phyloP scores from a whole-genome alignment of 2,888 invertebrate species.

The Lithophane ornitopus region DNA sequence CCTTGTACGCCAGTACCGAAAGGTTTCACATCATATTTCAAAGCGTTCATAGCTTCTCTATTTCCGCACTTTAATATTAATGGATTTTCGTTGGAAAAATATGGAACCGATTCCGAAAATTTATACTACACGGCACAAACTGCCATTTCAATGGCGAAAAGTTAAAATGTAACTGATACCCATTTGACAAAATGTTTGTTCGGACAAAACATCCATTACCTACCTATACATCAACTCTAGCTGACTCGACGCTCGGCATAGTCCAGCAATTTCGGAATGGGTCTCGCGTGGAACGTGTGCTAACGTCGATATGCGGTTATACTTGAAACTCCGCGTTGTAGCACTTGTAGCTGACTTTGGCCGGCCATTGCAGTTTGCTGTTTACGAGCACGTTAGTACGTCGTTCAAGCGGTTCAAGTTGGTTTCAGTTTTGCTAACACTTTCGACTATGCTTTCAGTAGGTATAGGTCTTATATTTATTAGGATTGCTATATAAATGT shows the following conservation, averaged over 20 bases:
- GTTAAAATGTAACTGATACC: conserved; percentile 45
- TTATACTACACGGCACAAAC: conserved; percentile 11
- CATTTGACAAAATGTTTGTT: conserved; percentile 47
- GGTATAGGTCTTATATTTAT: not conserved
- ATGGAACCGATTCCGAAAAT: conserved; percentile 12
- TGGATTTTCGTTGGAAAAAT: conserved; percentile 43
- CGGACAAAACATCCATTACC: conserved; percentile 46
- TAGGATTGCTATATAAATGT: not conserved
- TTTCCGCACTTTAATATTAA: conserved; percentile 44
- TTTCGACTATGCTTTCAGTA: conserved; percentile 21
- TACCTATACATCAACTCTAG: conserved; percentile 27
- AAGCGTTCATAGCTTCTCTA: conserved; percentile 33
- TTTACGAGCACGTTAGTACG: conserved; percentile 38
- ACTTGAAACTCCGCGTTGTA: conserved; percentile 35
- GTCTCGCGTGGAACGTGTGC: conserved; percentile 34
- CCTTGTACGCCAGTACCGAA: conserved; percentile 31
- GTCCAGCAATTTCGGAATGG: conserved; percentile 32
- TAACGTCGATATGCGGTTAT: conserved; percentile 34
- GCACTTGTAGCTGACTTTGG: conserved; percentile 47
- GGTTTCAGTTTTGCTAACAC: conserved; percentile 45
- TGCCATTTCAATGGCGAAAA: conserved; percentile 14
- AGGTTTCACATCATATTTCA: conserved; percentile 54
- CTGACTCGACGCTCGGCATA: conserved; percentile 9
- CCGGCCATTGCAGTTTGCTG: conserved; percentile 36
- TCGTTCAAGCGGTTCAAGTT: conserved; percentile 28